Percentiles rank a stretch among this genome's conserved stretches.
Evolutionary conservation across 2,113 vertebrate genomes (phyloP).

Genomic region (Anhinga rufa): DNA sequence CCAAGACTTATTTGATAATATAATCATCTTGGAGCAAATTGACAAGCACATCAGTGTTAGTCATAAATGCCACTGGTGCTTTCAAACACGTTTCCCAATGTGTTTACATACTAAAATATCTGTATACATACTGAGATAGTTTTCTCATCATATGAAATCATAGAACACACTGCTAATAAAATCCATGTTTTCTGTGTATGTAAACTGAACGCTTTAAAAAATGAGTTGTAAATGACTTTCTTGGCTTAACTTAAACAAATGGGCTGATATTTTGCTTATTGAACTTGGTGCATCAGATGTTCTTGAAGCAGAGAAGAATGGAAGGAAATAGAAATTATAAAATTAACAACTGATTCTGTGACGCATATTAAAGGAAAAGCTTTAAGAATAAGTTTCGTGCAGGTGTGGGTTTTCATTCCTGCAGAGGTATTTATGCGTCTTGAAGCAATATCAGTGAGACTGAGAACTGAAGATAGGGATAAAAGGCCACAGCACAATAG

Average conservation of each 20-base stretch:
- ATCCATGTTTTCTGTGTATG: neutral
- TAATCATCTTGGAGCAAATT: neutral
- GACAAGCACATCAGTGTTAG: neutral
- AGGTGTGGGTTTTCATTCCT: slow-evolving; percentile 35
- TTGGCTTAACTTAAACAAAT: neutral
- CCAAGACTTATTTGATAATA: neutral
- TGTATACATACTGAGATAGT: neutral
- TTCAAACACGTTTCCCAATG: neutral
- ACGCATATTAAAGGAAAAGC: neutral
- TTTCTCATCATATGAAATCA: neutral
- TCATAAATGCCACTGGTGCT: neutral
- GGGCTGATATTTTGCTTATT: neutral
- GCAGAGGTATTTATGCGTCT: neutral
- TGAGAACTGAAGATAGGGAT: neutral
- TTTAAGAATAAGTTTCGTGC: neutral
- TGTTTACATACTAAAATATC: neutral
- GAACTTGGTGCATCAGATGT: neutral
- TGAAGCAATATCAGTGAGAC: neutral
- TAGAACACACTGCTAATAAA: neutral
- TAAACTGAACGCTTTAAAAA: neutral
- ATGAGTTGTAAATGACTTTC: neutral
- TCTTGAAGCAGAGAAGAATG: neutral
- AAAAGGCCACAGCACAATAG: slow-evolving; percentile 3
- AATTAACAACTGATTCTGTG: neutral
- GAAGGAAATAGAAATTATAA: neutral